Percentiles rank a stretch among this genome's conserved stretches.
Conservation (phyloP, 2,113 vertebrate species). For the Vicugna pacos region DNA sequence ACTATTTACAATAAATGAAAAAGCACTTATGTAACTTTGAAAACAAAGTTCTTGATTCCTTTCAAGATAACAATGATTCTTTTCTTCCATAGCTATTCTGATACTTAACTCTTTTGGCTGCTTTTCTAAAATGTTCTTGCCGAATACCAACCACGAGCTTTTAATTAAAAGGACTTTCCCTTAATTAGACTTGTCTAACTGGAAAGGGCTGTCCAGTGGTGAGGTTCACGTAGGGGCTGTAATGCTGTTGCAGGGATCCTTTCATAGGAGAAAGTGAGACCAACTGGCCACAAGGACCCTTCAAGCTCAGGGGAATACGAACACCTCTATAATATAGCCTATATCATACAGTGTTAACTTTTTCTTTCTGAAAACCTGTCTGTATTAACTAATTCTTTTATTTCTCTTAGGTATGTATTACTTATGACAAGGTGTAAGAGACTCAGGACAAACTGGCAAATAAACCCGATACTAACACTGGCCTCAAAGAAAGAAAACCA, state of each 20-base stretch:
- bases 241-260: neutral
- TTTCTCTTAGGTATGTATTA: constrained; percentile 22
- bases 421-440: neutral
- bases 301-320: neutral
- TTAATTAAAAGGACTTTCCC: neutral
- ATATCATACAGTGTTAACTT: neutral
- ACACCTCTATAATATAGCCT: neutral
- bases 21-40: neutral
- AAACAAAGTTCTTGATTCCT: constrained; percentile 15
- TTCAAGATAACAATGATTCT: constrained; percentile 26
- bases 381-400: constrained; percentile 27
- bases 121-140: constrained; percentile 14
- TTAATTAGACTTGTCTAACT: neutral
- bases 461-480: neutral
- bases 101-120: neutral
- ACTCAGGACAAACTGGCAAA: neutral
- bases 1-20: neutral
- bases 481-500: neutral
- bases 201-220: neutral
- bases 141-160: neutral
- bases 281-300: neutral
- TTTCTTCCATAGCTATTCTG: constrained; percentile 44
- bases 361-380: neutral
- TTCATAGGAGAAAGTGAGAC: neutral
- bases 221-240: neutral